These are phyloP conservation scores for Karalla daura DNA, from an alignment of 2,797 vertebrate genomes.

Conservation along the genomic window DNA sequence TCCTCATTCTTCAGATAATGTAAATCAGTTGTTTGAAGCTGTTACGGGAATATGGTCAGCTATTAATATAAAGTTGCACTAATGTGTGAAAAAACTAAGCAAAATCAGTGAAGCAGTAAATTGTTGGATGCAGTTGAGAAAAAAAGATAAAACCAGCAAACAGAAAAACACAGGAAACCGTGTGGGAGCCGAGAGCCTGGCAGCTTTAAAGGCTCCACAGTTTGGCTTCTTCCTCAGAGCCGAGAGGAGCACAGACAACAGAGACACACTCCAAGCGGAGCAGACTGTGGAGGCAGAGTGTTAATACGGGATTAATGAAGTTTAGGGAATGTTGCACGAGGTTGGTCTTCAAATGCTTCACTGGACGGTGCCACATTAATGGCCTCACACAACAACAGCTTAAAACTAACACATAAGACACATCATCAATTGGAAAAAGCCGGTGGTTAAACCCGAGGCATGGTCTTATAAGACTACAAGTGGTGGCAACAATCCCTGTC, in stretches of 20 bases:
- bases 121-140: too few relatives aligned
- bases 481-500: not conserved
- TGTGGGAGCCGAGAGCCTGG: not conserved
- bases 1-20: too few relatives aligned
- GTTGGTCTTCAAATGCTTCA: not conserved
- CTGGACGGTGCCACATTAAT: not conserved
- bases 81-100: too few relatives aligned
- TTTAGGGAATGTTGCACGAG: not conserved
- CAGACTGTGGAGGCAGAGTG: not conserved
- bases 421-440: not conserved
- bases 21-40: too few relatives aligned
- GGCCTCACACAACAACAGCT: not conserved
- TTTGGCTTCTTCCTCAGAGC: not conserved
- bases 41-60: too few relatives aligned
- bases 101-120: too few relatives aligned
- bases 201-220: not conserved
- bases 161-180: not conserved
- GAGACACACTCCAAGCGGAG: not conserved
- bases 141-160: not conserved
- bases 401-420: not conserved
- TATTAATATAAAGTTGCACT: too few relatives aligned
- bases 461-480: not conserved
- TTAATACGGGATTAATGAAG: not conserved
- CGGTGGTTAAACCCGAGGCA: not conserved
- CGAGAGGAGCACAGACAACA: not conserved